A percentile compares a stretch with the other conserved stretches of the same genome.
These are phyloP conservation scores for Sebastes nivosus DNA, from an alignment of 2,797 vertebrate genomes.

Conservation along the genomic window DNA sequence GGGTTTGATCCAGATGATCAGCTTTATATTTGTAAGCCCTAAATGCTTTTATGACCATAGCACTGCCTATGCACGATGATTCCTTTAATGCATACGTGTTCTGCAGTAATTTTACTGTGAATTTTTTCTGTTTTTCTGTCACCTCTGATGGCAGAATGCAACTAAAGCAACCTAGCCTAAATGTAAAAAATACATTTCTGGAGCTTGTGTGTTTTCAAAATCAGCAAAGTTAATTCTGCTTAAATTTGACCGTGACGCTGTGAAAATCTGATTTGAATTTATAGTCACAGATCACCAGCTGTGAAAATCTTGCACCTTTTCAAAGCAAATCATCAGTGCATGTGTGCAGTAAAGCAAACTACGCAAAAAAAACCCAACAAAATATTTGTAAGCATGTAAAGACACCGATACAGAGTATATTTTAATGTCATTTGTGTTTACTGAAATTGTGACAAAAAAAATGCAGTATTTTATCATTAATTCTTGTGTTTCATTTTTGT, in stretches of 20 bases:
- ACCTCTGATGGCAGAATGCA: neutral
- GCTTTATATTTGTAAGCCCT: neutral
- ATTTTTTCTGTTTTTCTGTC: neutral
- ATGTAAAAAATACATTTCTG: neutral
- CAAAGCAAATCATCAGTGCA: neutral
- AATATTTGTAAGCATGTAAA: constrained; percentile 5
- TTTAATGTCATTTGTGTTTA: neutral
- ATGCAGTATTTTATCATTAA: neutral
- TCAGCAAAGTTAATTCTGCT: neutral
- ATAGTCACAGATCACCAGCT: neutral
- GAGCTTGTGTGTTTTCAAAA: neutral
- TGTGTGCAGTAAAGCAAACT: neutral
- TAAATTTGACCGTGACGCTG: constrained; percentile 29
- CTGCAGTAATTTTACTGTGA: constrained; percentile 1
- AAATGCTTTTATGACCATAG: neutral
- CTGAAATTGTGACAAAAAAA: neutral
- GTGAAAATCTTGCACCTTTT: neutral
- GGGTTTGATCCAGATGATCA: neutral
- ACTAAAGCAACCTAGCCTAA: too few species aligned
- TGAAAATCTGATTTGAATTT: constrained; percentile 1
- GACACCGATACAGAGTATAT: neutral
- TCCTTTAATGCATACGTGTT: neutral
- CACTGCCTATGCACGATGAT: neutral
- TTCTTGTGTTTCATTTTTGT: neutral
- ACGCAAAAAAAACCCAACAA: neutral